phyloP scores from a whole-genome alignment of 2,888 invertebrate genomes.

The Sisyra nigra region DNA sequence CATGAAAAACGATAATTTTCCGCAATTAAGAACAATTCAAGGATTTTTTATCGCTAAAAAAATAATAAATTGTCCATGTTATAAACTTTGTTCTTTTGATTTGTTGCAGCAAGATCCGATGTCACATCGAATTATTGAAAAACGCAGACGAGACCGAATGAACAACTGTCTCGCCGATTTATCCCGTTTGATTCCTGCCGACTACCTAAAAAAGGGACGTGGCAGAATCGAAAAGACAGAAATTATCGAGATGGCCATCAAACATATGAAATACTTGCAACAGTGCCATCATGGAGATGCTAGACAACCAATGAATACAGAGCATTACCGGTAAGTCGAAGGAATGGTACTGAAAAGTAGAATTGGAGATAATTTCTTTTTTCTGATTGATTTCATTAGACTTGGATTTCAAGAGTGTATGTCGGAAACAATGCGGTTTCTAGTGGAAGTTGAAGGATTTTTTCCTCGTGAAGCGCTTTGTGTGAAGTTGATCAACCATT shows the following conservation, averaged over 20 bases:
- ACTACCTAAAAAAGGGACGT: constrained; percentile 86
- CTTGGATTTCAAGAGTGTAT: constrained; percentile 85
- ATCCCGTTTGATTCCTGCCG: constrained; percentile 81
- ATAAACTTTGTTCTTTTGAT: no score
- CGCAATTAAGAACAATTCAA: no score
- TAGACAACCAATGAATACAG: constrained; percentile 14
- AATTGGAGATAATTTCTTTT: neutral
- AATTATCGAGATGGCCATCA: constrained; percentile 95
- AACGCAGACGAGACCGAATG: constrained; percentile 88
- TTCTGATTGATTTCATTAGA: constrained; percentile 21
- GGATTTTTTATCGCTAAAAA: no score
- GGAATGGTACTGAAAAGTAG: neutral
- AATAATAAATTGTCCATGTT: no score
- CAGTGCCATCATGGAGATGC: constrained; percentile 31
- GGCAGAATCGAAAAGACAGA: constrained; percentile 95
- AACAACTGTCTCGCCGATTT: constrained; percentile 92
- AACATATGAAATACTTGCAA: constrained; percentile 82
- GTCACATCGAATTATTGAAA: constrained; percentile 96
- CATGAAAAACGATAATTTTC: no score
- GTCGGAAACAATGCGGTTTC: constrained; percentile 76
- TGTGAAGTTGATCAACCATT: constrained; percentile 61
- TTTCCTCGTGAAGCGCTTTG: constrained; percentile 68
- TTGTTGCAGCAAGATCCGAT: constrained; percentile 72
- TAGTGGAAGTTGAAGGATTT: constrained; percentile 72
- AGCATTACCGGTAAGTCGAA: constrained; percentile 23